Evolutionary conservation across 2,888 invertebrate genomes (phyloP).

Genomic region (Anaspis maculata): DNA sequence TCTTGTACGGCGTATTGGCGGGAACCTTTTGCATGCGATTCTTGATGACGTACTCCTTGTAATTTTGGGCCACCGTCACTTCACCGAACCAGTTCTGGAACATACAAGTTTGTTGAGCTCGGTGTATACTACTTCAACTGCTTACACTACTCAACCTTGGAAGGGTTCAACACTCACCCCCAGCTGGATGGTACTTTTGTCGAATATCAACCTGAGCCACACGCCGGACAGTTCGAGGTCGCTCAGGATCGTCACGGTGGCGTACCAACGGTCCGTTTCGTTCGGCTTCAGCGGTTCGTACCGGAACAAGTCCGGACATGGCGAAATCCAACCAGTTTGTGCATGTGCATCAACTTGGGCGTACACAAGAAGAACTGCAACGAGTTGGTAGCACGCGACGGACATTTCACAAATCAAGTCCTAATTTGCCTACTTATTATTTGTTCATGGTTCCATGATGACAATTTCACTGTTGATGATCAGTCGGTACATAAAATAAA

Average conservation of each 20-base stretch:
- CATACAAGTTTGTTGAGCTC: neutral
- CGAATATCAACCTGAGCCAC: slow-evolving; percentile 50
- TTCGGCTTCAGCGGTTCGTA: slow-evolving; percentile 43
- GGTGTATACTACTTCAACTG: neutral
- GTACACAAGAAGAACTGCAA: too few species aligned
- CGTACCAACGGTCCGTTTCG: slow-evolving; percentile 54
- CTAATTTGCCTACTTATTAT: too few species aligned
- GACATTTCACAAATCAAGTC: too few species aligned
- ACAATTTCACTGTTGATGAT: too few species aligned
- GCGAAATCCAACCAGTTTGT: too few species aligned
- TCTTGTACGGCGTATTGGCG: slow-evolving; percentile 46
- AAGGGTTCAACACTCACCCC: slow-evolving; percentile 19
- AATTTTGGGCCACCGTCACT: slow-evolving; percentile 47
- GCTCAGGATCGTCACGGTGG: slow-evolving; percentile 47
- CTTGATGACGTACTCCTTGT: slow-evolving; percentile 52
- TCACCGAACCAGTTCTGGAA: slow-evolving; percentile 47
- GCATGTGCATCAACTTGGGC: too few species aligned
- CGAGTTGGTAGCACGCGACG: too few species aligned
- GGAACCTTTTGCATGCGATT: slow-evolving; percentile 49
- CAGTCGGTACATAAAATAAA: too few species aligned
- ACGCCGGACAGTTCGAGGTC: slow-evolving; percentile 51
- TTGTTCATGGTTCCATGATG: too few species aligned
- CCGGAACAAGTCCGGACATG: slow-evolving; percentile 53
- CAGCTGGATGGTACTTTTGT: slow-evolving; percentile 27
- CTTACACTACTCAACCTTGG: neutral